Evolutionary conservation across 2,888 invertebrate species (phyloP), one percentile per base, ranked within the genome.

Genomic region (Drosophila mettleri): DNA sequence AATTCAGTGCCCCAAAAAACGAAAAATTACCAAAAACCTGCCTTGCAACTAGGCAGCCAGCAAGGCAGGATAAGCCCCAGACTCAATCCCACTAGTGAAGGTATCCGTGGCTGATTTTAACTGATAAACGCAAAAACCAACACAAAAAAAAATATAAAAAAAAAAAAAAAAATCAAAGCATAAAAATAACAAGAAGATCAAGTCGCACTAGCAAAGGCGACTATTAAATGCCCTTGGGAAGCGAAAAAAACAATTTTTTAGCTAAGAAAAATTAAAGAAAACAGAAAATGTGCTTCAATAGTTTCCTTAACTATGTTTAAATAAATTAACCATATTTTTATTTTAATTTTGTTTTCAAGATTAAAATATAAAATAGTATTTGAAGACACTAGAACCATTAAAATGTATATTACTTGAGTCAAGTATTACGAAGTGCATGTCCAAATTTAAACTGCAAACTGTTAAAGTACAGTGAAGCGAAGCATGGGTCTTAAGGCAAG

Each of bases 71-170:
- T 85, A 81, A 87, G 66, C 71, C 59, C 46, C 61, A 77, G 52
- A 57, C 61, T 22, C 67, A 63, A 43, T 59, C 61, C 27, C 67
- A 69, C 38, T 53, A 59, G 43, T 54, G 52, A 49, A 59, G 62
- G 57, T 85, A 75, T 75, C 74, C 74, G 63, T 61, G 60, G 60
- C 87, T 78, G 85, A 85, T 85, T 87, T 85, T 69, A 85, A 85
- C 85, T 86, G 85, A 85, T 85, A 85, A 88, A 88, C 75, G 84
- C 70, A 73, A 83, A 84, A 84, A 88, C 88, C 83, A 88, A 84
- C 83, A 88, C 74, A 74, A 86, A 64, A 9, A 73, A 85, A 64
- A 86, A 74, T n/a, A n/a, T n/a, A 88, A 77, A 74, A 86, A 64
- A 9, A 73, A 85, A 64, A 86, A 74, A 74, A 83, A 62, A 18